phyloP scores from a whole-genome alignment of 2,113 vertebrate species.

The Oreochromis aureus region DNA sequence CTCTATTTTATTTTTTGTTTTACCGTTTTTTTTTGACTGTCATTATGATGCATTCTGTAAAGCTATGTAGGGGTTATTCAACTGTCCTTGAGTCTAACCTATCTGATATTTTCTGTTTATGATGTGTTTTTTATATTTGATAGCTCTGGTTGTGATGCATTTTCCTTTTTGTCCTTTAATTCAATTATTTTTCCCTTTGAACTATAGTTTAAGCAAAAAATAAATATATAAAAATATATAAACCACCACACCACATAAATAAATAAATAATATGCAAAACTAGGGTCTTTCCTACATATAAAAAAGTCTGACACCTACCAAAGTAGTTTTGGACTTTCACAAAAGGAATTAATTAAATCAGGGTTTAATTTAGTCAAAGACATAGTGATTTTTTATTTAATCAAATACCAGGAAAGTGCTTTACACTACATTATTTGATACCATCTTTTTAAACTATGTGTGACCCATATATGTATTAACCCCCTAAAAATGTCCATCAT shows the following conservation, averaged over 20 bases:
- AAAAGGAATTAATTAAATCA: too few relatives aligned
- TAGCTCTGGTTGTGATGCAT: neutral
- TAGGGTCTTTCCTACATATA: too few relatives aligned
- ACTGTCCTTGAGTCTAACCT: too few relatives aligned
- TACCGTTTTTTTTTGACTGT: neutral
- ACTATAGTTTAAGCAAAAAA: neutral
- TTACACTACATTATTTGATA: neutral
- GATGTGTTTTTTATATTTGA: neutral
- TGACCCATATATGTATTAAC: neutral
- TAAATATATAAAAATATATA: too few relatives aligned
- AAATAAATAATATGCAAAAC: too few relatives aligned
- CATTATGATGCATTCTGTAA: too few relatives aligned
- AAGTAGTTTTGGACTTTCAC: too few relatives aligned
- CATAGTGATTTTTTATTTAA: fast-evolving
- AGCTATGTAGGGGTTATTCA: too few relatives aligned
- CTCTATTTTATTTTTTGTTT: neutral
- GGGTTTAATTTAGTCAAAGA: neutral
- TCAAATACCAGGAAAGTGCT: neutral
- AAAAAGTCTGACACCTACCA: too few relatives aligned
- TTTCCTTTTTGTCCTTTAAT: too few relatives aligned
- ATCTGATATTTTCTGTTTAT: neutral
- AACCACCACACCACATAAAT: too few relatives aligned
- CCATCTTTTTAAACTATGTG: neutral
- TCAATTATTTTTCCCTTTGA: neutral
- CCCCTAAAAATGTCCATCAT: neutral